Conservation (phyloP, 2,797 vertebrate species). For the Myiotriccus ornatus region DNA sequence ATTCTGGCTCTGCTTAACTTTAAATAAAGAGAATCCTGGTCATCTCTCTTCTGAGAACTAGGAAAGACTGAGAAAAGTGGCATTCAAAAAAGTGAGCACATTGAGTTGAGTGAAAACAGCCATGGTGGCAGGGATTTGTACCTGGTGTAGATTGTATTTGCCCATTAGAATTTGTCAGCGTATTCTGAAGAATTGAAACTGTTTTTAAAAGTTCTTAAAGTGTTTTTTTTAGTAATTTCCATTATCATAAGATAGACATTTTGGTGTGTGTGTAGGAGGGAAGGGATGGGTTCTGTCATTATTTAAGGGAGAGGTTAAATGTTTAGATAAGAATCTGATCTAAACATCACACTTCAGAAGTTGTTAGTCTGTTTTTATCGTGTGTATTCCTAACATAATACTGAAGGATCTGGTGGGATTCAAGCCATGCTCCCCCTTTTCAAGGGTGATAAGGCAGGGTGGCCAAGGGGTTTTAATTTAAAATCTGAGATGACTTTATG, state of each 20-base stretch:
- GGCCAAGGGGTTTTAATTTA: not conserved
- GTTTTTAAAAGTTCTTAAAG: not conserved
- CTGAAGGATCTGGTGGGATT: not conserved
- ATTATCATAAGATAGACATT: not conserved
- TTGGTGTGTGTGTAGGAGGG: not conserved
- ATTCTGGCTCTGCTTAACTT: not conserved
- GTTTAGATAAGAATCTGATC: not conserved
- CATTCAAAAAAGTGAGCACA: not conserved
- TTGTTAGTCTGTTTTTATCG: not conserved
- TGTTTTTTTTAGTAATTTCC: not conserved
- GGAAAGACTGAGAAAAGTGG: not conserved
- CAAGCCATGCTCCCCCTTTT: not conserved
- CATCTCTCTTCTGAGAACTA: not conserved
- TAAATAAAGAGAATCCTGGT: not conserved
- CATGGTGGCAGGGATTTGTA: not conserved
- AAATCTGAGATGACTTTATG: not conserved
- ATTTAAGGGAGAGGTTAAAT: constrained; percentile 17
- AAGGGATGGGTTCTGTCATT: not conserved
- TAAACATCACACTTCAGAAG: constrained; percentile 28
- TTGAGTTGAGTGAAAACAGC: not conserved
- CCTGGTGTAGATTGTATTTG: not conserved
- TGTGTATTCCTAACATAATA: not conserved
- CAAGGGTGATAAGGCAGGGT: not conserved
- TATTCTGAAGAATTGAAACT: not conserved
- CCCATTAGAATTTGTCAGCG: not conserved